A percentile compares a stretch with the other conserved stretches of the same genome.
phyloP scores from a whole-genome alignment of 2,797 vertebrate genomes.

The Alca torda region DNA sequence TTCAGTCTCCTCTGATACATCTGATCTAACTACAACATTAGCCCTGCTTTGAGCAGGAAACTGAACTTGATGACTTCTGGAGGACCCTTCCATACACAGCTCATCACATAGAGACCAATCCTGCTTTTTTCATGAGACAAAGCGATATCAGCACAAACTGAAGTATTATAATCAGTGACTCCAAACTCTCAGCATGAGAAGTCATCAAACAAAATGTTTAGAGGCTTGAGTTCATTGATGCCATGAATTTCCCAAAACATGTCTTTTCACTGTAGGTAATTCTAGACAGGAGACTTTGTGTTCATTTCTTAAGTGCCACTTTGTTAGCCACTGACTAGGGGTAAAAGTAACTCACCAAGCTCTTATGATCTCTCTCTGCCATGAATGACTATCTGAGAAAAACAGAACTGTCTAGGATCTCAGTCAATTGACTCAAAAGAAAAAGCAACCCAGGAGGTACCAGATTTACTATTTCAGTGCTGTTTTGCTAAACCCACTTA shows the following conservation, averaged over 20 bases:
- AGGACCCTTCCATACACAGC: fast-evolving
- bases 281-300: neutral
- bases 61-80: neutral
- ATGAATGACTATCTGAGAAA: neutral
- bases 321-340: neutral
- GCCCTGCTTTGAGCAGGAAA: neutral
- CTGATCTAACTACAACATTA: neutral
- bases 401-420: neutral
- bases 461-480: neutral
- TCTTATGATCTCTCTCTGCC: neutral
- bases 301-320: neutral
- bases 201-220: neutral
- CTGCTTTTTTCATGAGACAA: neutral
- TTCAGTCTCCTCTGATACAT: neutral
- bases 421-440: neutral
- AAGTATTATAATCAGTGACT: neutral
- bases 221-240: neutral
- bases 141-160: neutral
- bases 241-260: neutral
- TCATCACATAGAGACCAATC: neutral
- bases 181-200: neutral
- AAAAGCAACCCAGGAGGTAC: neutral
- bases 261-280: neutral
- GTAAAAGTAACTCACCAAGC: neutral
- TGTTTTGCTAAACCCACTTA: neutral